Evolutionary conservation across 2,113 vertebrate genomes (phyloP), one percentile per base, ranked within the genome.

Genomic region (Grallaria varia): DNA sequence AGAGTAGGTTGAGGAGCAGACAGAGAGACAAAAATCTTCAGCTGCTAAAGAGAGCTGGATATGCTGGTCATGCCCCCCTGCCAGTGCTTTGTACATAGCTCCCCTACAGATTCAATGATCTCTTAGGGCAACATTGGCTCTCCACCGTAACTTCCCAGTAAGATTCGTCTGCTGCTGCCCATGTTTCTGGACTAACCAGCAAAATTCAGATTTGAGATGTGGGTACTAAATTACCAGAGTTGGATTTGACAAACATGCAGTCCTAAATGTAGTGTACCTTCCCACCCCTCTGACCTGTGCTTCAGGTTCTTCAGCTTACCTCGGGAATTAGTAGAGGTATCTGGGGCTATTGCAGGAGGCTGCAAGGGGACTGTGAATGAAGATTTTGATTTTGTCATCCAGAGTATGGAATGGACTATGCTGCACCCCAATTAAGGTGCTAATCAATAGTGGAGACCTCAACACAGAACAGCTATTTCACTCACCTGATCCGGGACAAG

Each of bases 401-500:
- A 59, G n/a, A 53, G 6, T 37, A 58, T 6, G 8, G 58, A 73
- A 86, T 18, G 17, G 33, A 64, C 6, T 63, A 37, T 44, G 27
- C 53, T 85, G 62, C 84, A 67, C 30, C 20, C 16, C 60, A 55
- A 0, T 7, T 27, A 58, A 14, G 8, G 8, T 25, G 15, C 33
- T 86, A n/a, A 75, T 53, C 53, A 50, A 52, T 83, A 74, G 33
- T 44, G 5, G 22, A 72, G 27, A 25, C 6, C 4, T 20, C 27
- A 69, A 56, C 35, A 83, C 2, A 42, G 50, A 87, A 18, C 16
- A 78, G 53, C 22, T 53, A 5, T 80, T 95, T 58, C 47, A 96
- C 93, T 94, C 42, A 96, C 96, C 95, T 83, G 67, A 91, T 90
- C 9, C 1, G 39, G 45, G 85, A 91, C 39, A 85, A 55, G 90